Base-by-base conservation (phyloP, 2,113 vertebrate species). In the Strigops habroptila region DNA sequence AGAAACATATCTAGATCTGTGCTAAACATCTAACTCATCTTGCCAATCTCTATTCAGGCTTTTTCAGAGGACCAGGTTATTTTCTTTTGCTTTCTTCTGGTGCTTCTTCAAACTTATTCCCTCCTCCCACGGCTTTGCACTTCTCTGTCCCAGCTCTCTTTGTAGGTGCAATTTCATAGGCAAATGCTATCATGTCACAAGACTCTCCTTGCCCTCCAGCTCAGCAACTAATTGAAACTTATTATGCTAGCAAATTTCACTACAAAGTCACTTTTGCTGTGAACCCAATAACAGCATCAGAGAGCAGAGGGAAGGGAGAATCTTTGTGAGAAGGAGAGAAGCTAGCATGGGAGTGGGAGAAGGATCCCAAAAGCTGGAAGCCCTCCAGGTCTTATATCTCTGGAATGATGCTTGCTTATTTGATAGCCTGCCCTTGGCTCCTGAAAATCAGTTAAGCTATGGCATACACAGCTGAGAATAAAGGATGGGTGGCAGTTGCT, bases 201-300 rank as follows among this genome's bases (percentile, higher is more conserved):
- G 95, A 88, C 82, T 80, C 60, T 81, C 68, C 90, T 80, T 95
- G 77, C 95, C 96, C 65, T 96, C 86, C 73, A 95, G 96, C 91
- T 71, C 68, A 82, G 6, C 60, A 84, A 64, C 60, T 91, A 79
- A 78, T 46, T 68, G 80, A 64, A 94, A 84, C 55, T 73, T 88
- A 93, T 93, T 97, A 95, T 93, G 94, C 62, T 95, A 79, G 57
- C 77, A 95, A 94, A 95, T 97, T 91, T 94, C 83, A 92, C 83
- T 96, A 94, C 86, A 93, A 95, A 97, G 91, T 77, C 86, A 48
- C 55, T 88, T 75, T 55, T 79, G 70, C 83, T 95, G 76, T 81
- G 79, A 95, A 93, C 71, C 62, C 64, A 78, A 3, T 59, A 88
- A 75, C 55, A 92, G 75, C 76, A 92, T 88, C 80, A 92, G 91